Conservation (phyloP, 2,113 vertebrate species). For the Apistogramma diplotaenia region DNA sequence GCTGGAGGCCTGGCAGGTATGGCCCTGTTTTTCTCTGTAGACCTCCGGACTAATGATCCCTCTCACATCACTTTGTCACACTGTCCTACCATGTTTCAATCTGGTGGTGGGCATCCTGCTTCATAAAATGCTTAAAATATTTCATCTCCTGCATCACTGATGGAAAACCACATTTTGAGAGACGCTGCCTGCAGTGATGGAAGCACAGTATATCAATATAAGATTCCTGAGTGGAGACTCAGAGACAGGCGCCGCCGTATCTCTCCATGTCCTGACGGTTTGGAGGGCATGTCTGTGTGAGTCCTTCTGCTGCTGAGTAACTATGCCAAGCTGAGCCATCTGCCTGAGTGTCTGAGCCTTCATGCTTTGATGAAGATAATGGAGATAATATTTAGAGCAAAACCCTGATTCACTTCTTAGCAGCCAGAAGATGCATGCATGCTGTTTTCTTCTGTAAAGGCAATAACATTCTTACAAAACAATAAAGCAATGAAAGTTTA, state of each 20-base stretch:
- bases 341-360: constrained; percentile 1
- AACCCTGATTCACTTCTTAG: not conserved
- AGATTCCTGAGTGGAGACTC: not conserved
- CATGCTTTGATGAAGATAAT: not conserved
- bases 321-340: constrained; percentile 33
- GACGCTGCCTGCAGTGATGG: not conserved
- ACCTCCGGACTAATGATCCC: not conserved
- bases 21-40: not conserved
- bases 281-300: constrained; percentile 24
- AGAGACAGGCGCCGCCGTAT: not conserved
- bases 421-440: not conserved
- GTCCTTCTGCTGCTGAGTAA: constrained; percentile 32
- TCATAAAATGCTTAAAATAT: not conserved
- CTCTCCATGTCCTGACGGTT: constrained; percentile 11
- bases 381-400: not conserved
- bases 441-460: not conserved
- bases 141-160: not conserved
- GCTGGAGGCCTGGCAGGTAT: constrained; percentile 88
- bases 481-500: not conserved
- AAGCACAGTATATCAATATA: not conserved
- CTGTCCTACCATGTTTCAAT: not conserved
- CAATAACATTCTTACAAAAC: not conserved
- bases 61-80: not conserved
- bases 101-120: not conserved
- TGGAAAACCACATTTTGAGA: not conserved